Evolutionary conservation across 1,140 invertebrate species (phyloP), one percentile per base, ranked within the genome.

Genomic region (Drosophila ambigua): DNA sequence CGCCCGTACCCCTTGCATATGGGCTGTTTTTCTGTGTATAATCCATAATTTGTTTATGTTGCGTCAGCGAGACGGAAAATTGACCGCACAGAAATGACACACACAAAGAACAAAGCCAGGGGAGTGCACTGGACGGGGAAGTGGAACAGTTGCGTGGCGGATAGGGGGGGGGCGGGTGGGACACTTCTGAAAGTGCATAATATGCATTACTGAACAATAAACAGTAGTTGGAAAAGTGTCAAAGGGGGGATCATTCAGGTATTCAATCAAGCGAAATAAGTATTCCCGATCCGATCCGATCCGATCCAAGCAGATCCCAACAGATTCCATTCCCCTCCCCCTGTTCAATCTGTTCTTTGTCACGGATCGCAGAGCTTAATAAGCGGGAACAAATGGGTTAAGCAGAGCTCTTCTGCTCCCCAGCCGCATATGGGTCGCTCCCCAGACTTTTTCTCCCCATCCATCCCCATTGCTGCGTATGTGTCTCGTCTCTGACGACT

Each of bases 61-160:
- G 77, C 72, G 77, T 69, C 77, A 84, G 72, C 80, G 72, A 85
- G 73, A 85, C 75, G 80, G 81, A 84, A 84, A 84, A 84, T 84
- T 79, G 81, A 84, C 80, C 80, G 60, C 81, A 83, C 79, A 83
- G 73, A 76, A 75, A 79, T 73, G 62, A 75, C 61, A 76, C 39
- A 83, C 55, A 72, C 54, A 60, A 63, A 55, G 60, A 45, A 61
- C 50, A 72, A 59, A 58, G 52, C 61, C 39, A 35, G n/a, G 5
- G 45, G 41, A 44, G 43, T 23, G 24, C 7, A 11, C 23, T 11
- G 26, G 26, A 46, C 9, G 24, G 35, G 20, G 23, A 44, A 28
- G 50, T 8, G 45, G 35, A 8, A 31, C 41, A 44, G 63, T 55
- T 50, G 65, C 66, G 68, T 2, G 20, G 20, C 1, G 20, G 20